Evolutionary conservation across 2,113 vertebrate species (phyloP), one percentile per base, ranked within the genome.

Genomic region (Micromys minutus): DNA sequence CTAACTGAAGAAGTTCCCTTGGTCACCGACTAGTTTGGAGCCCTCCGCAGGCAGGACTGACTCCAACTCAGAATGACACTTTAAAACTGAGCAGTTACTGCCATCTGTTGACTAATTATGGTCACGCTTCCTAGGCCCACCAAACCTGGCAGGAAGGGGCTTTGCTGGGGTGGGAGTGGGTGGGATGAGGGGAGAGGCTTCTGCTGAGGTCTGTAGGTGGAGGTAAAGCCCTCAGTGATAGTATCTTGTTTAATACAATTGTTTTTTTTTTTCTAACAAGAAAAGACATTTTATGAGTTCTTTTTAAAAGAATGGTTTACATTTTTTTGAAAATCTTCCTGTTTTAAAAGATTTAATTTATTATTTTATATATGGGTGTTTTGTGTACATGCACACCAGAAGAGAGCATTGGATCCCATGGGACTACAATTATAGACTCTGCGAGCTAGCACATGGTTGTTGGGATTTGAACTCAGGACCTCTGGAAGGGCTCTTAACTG

Each of bases 41-140:
- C 42, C 61, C 55, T 55, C 76, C 61, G 1, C 11, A 4, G 1
- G 17, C 1, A 36, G 17, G 17, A n/a, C 52, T 59, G 26, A 57
- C 47, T 52, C 47, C 57, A 52, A 69, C n/a, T 22, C 19, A 2
- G 81, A 36, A 19, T 8, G 19, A 16, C 29, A 26, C 67, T 94
- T 65, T 36, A 93, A 97, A 94, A 84, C 3, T 93, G 89, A 94
- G 71, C 24, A 50, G n/a, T 95, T 89, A 69, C 97, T 95, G 97
- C 97, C 97, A 95, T 93, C 97, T 97, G 96, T 91, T 97, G 97
- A 94, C 94, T 69, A 17, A 36, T 31, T 88, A 24, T 34, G 52
- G 65, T 29, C 89, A 80, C 26, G 29, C 36, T 76, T 26, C 50
- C 42, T 15, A 16, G 47, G 34, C 34, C 55, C 34, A 10, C 24